Evolutionary conservation across 2,888 invertebrate genomes (phyloP).

Genomic region (Drosophila niveifrons): DNA sequence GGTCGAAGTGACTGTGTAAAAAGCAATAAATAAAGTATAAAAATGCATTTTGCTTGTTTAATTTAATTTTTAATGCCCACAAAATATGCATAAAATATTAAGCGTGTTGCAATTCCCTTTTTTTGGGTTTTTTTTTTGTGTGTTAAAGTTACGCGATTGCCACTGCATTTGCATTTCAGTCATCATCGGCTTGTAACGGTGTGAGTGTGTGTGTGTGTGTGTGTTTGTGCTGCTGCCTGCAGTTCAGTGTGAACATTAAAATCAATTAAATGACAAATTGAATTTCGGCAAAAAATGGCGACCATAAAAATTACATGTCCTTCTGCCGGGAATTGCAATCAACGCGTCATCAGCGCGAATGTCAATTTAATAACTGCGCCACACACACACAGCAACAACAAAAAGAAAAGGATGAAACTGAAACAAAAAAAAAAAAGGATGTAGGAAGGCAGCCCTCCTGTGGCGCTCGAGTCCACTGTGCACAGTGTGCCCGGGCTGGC

Average conservation of each 20-base stretch:
- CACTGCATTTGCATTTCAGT: constrained; percentile 65
- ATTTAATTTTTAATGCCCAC: constrained; percentile 80
- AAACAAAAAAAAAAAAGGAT: background rate
- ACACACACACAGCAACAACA: constrained; percentile 20
- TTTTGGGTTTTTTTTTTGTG: constrained; percentile 5
- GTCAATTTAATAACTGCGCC: constrained; percentile 75
- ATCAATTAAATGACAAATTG: constrained; percentile 82
- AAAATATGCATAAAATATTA: constrained; percentile 80
- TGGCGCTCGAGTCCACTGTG: constrained; percentile 28
- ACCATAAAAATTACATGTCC: constrained; percentile 78
- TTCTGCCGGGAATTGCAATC: constrained; percentile 80
- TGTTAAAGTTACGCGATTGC: constrained; percentile 19
- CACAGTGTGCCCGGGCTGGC: constrained; percentile 53
- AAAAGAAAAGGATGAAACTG: constrained; percentile 14
- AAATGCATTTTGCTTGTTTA: constrained; percentile 77
- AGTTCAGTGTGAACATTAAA: constrained; percentile 70
- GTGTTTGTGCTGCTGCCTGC: too few species aligned
- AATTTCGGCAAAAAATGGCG: constrained; percentile 75
- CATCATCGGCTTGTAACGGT: constrained; percentile 4
- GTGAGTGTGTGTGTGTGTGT: constrained; percentile 10
- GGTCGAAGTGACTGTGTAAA: constrained; percentile 43
- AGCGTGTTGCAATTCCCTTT: constrained; percentile 43
- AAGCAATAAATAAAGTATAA: constrained; percentile 65
- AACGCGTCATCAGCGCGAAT: constrained; percentile 73
- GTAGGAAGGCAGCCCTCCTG: constrained; percentile 12